Evolutionary conservation across 1,140 invertebrate species (phyloP), one percentile per base, ranked within the genome.

Genomic region (Leptinotarsa defecta): DNA sequence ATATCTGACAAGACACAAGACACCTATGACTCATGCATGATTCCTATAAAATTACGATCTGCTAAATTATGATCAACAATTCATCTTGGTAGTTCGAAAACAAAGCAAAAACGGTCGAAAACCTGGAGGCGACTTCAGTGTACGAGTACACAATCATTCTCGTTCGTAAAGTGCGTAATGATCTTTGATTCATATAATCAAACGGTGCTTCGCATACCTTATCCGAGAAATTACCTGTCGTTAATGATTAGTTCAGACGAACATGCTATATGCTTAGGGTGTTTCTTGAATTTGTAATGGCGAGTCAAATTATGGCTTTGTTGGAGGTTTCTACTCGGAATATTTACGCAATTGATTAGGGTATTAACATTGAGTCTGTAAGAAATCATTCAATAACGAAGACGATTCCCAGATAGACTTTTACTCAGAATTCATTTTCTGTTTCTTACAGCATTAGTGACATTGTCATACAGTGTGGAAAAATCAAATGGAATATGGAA

Each of bases 181-280:
- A n/a, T 57, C 52, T 19, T 57, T 57, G 52, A 57, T 57, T 57
- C 52, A 57, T 57, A 57, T 57, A 57, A 57, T 57, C 52, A 57
- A 57, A 57, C 52, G n/a, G 52, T 17, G 52, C 52, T 19, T 57
- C 13, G 52, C 52, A 57, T 57, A n/a, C 52, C 52, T 57, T 57
- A 57, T 57, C 13, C 52, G n/a, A 57, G 52, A 57, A 57, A 57
- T 57, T 17, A 57, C 52, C 52, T 19, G 52, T 17, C 52, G 52
- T 57, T 57, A 57, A 57, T 57, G 52, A 57, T 57, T 57, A 57
- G 52, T 15, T 57, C 15, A 17, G 52, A 19, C 4, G 15, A 5
- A 57, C 52, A 57, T 57, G 52, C 15, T 17, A 15, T 57, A 19
- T 57, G n/a, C 52, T 57, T 19, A n/a, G 52, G 52, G 52, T 57